A percentile compares a stretch with the other conserved stretches of the same genome.
Evolutionary conservation across 2,888 invertebrate species (phyloP).

Genomic region (Scaptomyza flava): DNA sequence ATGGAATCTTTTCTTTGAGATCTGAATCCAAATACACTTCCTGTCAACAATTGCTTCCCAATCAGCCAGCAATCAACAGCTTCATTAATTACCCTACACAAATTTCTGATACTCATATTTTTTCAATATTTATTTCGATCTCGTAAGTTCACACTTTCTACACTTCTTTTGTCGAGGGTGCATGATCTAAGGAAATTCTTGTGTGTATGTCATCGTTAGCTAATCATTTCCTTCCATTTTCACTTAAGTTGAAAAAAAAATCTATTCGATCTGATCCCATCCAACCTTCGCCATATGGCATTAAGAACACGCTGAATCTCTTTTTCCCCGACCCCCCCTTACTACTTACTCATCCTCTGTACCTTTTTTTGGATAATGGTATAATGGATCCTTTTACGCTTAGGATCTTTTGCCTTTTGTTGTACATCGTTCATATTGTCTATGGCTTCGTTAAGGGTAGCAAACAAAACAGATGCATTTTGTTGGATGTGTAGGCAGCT

Average conservation of each 20-base stretch:
- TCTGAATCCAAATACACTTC: neutral
- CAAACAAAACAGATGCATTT: slow-evolving; percentile 70
- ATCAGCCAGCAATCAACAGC: neutral
- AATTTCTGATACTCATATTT: neutral
- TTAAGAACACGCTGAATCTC: slow-evolving; percentile 9
- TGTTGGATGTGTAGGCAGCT: slow-evolving; percentile 38
- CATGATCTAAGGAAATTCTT: slow-evolving; percentile 7
- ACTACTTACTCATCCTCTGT: neutral
- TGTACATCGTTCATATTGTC: slow-evolving; percentile 39
- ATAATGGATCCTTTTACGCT: slow-evolving; percentile 71
- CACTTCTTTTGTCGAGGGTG: neutral
- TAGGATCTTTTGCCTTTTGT: slow-evolving; percentile 41
- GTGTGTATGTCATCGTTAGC: slow-evolving; percentile 63
- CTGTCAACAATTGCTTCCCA: neutral
- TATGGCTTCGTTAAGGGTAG: slow-evolving; percentile 60
- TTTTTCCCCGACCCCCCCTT: neutral
- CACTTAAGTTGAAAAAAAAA: slow-evolving; percentile 3
- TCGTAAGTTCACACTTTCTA: slow-evolving; percentile 18
- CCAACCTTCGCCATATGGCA: slow-evolving; percentile 49
- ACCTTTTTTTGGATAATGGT: slow-evolving; percentile 14
- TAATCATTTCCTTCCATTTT: slow-evolving; percentile 59
- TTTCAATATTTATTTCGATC: slow-evolving; percentile 7
- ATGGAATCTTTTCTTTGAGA: neutral
- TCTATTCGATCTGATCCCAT: slow-evolving; percentile 17
- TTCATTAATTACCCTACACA: neutral